phyloP scores from a whole-genome alignment of 2,113 vertebrate genomes.

The Zosterops borbonicus region DNA sequence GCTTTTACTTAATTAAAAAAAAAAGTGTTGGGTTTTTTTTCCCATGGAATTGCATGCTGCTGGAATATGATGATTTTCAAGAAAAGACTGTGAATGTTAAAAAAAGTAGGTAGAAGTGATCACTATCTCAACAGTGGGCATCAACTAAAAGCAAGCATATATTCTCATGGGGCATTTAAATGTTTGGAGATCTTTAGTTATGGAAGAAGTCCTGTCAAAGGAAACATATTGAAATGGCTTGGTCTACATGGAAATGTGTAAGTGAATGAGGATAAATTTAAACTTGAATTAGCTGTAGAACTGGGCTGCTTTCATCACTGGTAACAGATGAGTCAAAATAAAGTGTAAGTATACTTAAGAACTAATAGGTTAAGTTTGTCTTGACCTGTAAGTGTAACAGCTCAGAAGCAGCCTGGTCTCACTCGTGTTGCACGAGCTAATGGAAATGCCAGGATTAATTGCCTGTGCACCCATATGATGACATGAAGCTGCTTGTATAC shows the following conservation, averaged over 20 bases:
- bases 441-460: slow-evolving; percentile 18
- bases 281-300: not conserved
- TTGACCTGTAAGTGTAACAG: not conserved
- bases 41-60: not conserved
- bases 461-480: not conserved
- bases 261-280: not conserved
- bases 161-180: not conserved
- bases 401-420: not conserved
- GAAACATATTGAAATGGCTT: not conserved
- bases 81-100: not conserved
- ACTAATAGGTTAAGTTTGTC: not conserved
- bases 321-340: not conserved
- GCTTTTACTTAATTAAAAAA: not conserved
- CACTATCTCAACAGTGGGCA: not conserved
- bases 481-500: not conserved
- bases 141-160: not conserved
- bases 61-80: not conserved
- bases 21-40: no score
- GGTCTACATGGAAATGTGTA: not conserved
- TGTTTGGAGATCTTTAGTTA: not conserved
- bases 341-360: not conserved
- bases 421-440: not conserved
- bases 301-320: not conserved
- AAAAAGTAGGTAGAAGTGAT: not conserved
- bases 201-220: not conserved